Base-by-base conservation (phyloP, 2,113 vertebrate genomes). In the Lophochroa leadbeateri region DNA sequence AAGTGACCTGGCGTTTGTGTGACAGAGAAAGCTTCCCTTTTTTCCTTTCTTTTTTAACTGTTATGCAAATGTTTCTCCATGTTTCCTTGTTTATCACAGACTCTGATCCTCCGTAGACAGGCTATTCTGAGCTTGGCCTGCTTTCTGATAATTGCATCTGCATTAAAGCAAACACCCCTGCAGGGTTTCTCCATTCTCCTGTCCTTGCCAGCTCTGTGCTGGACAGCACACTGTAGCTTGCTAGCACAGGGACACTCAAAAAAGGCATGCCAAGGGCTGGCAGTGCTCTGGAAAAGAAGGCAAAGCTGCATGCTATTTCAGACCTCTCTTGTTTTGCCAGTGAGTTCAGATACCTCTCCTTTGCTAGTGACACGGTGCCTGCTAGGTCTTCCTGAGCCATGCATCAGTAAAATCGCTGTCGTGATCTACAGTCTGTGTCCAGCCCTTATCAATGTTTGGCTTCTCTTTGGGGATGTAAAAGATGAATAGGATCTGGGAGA, bases 141-240 rank as follows among this genome's bases (percentile, higher is more conserved):
- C 81, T 97, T 95, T 97, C 72, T 96, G 82, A 28, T 96, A 90
- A 96, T 97, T 96, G 90, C 85, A 86, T 94, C 96, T 95, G 91
- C 95, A 94, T 95, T 95, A 96, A 95, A 95, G 90, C 94, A 90
- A 86, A 90, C 75, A 63, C 82, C 90, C 77, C 95, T 91, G 86
- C 97, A 95, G 95, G 88, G 83, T 55, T 96, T 91, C 90, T 96
- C 61, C 64, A 63, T 74, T 74, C 69, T 37, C 58, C 80, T 53
- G 64, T 57, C 91, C 92, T 93, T 95, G 94, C 85, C 80, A 86
- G 90, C 75, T 90, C 23, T 0, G 70, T 94, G 72, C 94, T 90
- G 94, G 94, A 72, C 86, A 88, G 90, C 75, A 57, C 68, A 90
- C 35, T 2, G 0, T 68, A 64, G 37, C 74, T 80, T 89, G 41